phyloP scores from a whole-genome alignment of 2,888 invertebrate genomes.

The Cordylochernes scorpioides region DNA sequence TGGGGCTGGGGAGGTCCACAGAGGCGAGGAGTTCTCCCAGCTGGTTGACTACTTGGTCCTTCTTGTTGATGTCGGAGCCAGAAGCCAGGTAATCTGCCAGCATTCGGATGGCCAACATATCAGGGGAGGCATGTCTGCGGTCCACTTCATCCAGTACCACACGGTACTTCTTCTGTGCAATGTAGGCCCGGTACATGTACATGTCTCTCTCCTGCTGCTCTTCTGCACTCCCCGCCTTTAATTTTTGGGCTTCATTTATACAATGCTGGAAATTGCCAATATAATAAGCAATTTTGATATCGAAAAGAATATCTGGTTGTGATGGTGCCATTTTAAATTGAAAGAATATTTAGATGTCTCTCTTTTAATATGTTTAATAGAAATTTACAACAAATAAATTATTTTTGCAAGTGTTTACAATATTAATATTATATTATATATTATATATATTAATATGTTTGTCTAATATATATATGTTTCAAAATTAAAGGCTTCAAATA shows the following conservation, averaged over 20 bases:
- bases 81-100: conserved; percentile 76
- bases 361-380: too few relatives aligned
- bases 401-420: too few relatives aligned
- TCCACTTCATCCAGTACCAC: conserved; percentile 75
- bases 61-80: too few relatives aligned
- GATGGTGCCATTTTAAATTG: not conserved
- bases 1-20: conserved; percentile 7
- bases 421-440: too few relatives aligned
- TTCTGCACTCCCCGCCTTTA: conserved; percentile 47
- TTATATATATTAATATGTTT: too few relatives aligned
- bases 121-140: conserved; percentile 27
- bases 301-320: conserved; percentile 64
- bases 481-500: too few relatives aligned
- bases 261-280: conserved; percentile 87
- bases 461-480: too few relatives aligned
- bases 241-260: conserved; percentile 68
- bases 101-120: conserved; percentile 51
- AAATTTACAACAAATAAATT: too few relatives aligned
- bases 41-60: too few relatives aligned
- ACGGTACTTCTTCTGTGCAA: conserved; percentile 65
- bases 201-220: conserved; percentile 46
- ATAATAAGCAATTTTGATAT: conserved; percentile 80
- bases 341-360: too few relatives aligned
- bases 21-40: too few relatives aligned
- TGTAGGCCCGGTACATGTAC: conserved; percentile 62